Percentiles rank a stretch among this genome's conserved stretches.
phyloP scores from a whole-genome alignment of 2,888 invertebrate genomes.

The Drosophila yooni region DNA sequence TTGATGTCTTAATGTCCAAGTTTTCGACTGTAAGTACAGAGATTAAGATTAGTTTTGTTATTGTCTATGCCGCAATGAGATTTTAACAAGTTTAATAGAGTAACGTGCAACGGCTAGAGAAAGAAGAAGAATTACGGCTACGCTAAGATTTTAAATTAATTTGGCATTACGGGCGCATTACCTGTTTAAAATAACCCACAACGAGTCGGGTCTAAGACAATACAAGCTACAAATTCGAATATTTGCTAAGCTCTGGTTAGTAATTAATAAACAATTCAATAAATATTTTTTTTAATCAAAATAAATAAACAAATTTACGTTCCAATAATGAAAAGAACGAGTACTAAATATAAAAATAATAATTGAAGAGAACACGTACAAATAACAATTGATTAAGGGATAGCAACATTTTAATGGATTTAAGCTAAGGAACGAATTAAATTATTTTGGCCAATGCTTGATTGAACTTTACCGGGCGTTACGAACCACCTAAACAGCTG shows the following conservation, averaged over 20 bases:
- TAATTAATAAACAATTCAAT: slow-evolving; percentile 16
- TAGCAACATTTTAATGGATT: slow-evolving; percentile 38
- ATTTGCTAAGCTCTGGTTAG: slow-evolving; percentile 41
- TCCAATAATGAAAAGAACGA: slow-evolving; percentile 10
- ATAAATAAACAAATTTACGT: neutral
- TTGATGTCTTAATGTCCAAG: slow-evolving; percentile 74
- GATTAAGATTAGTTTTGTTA: slow-evolving; percentile 5
- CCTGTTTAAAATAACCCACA: slow-evolving; percentile 9
- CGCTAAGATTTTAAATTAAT: slow-evolving; percentile 34
- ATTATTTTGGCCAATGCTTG: slow-evolving; percentile 52
- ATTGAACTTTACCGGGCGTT: slow-evolving; percentile 83
- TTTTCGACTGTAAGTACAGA: slow-evolving; percentile 78
- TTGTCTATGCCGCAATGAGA: neutral
- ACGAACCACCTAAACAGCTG: slow-evolving; percentile 84
- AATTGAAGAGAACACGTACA: slow-evolving; percentile 23
- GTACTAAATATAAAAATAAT: slow-evolving; percentile 9
- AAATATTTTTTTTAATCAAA: neutral
- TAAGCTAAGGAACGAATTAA: slow-evolving; percentile 53
- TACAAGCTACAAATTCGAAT: slow-evolving; percentile 35
- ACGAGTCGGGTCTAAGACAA: slow-evolving; percentile 2
- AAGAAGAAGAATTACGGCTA: slow-evolving; percentile 33
- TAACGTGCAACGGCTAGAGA: slow-evolving; percentile 53
- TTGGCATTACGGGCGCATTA: slow-evolving; percentile 18
- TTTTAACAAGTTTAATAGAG: slow-evolving; percentile 18
- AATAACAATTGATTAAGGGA: slow-evolving; percentile 11